Base-by-base conservation (phyloP, 2,113 vertebrate species). In the Erpornis zantholeuca region DNA sequence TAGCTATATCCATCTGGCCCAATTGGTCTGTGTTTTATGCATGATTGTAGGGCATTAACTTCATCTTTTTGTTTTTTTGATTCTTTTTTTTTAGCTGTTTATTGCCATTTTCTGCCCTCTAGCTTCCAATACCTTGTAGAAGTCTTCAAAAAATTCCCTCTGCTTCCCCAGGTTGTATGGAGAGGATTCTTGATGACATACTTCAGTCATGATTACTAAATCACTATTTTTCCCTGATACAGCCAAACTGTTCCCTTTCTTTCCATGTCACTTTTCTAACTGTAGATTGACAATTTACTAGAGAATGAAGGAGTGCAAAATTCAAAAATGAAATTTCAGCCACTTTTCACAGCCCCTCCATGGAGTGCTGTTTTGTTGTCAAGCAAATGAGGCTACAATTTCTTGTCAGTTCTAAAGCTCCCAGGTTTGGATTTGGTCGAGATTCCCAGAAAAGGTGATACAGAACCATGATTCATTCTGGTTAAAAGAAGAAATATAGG, bases 1-100 rank as follows among this genome's bases (percentile, higher is more conserved):
- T 31, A 63, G 16, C 33, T 86, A 7, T 31, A 40, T 8, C 50
- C 12, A 63, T 53, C 56, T 70, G 20, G 10, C 5, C 13, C 15
- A 71, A 12, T 2, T 50, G 16, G 14, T 61, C 33, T 68, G 33
- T 1, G 1, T 15, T 79, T 88, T 63, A 59, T 38, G 24, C 4
- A 15, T 50, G 59, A 66, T 17, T 75, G 7, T 33, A 33, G n/a
- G 6, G 5, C n/a, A 52, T 45, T 71, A 25, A 6, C 15, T 69
- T 81, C 1, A 35, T 24, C 4, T 42, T 63, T 40, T 29, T 21
- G 6, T 15, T 2, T 12, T 25, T 50, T 52, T 31, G 16, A 38
- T 12, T 1, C 0, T 0, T 7, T 28, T 21, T 33, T 35, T 22
- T 14, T 14, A 6, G 6, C 3, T 38, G 5, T 11, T 10, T 45